Percentiles rank a stretch among this genome's conserved stretches.
These are phyloP conservation scores for Phoxinus phoxinus DNA, from an alignment of 2,113 vertebrate species.

Conservation along the genomic window DNA sequence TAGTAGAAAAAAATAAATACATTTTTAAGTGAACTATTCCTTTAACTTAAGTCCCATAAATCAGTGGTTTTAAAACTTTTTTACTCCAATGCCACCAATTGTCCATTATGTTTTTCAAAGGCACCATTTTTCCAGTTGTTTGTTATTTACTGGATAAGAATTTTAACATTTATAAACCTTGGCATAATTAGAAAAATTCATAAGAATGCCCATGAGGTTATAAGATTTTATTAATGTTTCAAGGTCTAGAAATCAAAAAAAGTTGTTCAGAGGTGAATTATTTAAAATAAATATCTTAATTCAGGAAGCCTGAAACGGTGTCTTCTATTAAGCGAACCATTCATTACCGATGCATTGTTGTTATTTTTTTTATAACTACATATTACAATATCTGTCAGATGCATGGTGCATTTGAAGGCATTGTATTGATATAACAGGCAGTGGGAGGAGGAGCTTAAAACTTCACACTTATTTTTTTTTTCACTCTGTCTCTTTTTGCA, in stretches of 20 bases:
- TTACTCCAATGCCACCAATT: no score
- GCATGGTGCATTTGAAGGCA: not conserved
- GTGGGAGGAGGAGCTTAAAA: slow-evolving; percentile 12
- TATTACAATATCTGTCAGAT: not conserved
- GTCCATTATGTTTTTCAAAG: no score
- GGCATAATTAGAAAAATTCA: not conserved
- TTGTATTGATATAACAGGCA: not conserved
- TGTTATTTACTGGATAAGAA: not conserved
- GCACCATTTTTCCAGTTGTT: no score
- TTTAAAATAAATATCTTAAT: not conserved
- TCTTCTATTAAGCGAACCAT: not conserved
- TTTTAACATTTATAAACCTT: not conserved
- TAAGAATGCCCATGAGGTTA: not conserved
- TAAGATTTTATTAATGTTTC: not conserved
- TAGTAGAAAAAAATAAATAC: no score
- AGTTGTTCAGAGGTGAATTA: not conserved
- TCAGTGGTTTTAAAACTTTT: no score
- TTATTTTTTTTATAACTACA: not conserved
- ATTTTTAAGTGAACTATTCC: no score
- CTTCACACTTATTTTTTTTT: not conserved
- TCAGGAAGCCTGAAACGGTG: not conserved
- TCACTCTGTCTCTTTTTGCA: slow-evolving; percentile 63
- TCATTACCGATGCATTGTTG: not conserved
- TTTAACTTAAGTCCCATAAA: no score
- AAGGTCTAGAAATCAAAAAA: not conserved